Percentiles rank a stretch among this genome's conserved stretches.
Evolutionary conservation across 2,888 invertebrate species (phyloP).

Genomic region (Sinopyrophorus schimmeli): DNA sequence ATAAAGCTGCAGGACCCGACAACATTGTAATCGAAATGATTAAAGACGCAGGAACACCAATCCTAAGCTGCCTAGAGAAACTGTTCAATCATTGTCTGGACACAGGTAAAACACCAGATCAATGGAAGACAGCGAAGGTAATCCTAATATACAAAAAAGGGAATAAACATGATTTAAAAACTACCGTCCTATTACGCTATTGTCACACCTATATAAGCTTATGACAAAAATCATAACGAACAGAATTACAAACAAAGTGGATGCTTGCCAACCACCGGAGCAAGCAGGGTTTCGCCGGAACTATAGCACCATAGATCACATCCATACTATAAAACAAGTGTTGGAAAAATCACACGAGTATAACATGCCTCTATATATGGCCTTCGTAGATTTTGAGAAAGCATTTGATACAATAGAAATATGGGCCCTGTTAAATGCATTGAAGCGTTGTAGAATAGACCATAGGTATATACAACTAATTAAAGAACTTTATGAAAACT

Average conservation of each 20-base stretch:
- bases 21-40: background rate
- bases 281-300: background rate
- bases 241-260: background rate
- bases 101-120: background rate
- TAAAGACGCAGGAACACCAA: background rate
- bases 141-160: background rate
- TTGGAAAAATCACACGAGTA: constrained; percentile 4
- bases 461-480: background rate
- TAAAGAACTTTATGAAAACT: background rate
- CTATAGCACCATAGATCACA: too few species aligned
- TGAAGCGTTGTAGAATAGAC: background rate
- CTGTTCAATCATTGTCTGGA: background rate
- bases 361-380: background rate
- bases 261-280: background rate
- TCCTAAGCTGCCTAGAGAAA: background rate
- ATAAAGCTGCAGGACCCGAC: background rate
- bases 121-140: background rate
- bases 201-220: background rate
- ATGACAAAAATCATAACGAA: background rate
- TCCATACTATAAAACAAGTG: background rate
- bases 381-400: background rate
- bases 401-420: constrained; percentile 7
- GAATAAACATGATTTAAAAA: constrained; percentile 3
- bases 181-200: background rate
- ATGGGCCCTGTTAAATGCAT: constrained; percentile 3